These are phyloP conservation scores for Trachymyrmex cornetzi DNA, from an alignment of 1,140 invertebrate genomes.

Conservation along the genomic window DNA sequence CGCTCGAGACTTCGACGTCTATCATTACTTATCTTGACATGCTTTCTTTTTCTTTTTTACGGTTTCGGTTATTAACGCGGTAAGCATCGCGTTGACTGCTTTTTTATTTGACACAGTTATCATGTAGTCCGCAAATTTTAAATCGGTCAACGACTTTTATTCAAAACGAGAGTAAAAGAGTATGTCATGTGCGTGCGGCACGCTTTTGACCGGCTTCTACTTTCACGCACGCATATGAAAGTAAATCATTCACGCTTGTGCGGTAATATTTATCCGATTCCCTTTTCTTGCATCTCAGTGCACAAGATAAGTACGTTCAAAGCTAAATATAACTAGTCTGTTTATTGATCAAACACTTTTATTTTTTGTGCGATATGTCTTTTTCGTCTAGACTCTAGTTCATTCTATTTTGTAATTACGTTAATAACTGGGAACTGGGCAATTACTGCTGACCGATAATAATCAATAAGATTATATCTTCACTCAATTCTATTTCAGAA, in stretches of 20 bases:
- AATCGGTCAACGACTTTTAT: conserved; percentile 15
- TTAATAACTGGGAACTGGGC: not conserved
- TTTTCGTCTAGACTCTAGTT: not conserved
- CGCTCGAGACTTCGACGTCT: not conserved
- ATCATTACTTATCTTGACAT: conserved; percentile 1
- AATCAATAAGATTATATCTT: conserved; percentile 1
- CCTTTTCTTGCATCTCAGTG: not conserved
- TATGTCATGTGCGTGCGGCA: conserved; percentile 16
- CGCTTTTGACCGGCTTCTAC: conserved; percentile 49
- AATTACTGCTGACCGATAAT: not conserved
- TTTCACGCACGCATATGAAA: conserved; percentile 32
- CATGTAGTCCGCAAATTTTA: conserved; percentile 14
- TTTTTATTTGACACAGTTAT: conserved; percentile 4
- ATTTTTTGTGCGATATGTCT: not conserved
- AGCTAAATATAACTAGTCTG: not conserved
- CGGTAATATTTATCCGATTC: conserved; percentile 30
- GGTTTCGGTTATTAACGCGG: not conserved
- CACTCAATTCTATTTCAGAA: not conserved
- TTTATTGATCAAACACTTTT: not conserved
- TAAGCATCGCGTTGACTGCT: not conserved
- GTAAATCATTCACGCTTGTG: conserved; percentile 31
- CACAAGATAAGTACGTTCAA: not conserved
- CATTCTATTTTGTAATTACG: not conserved
- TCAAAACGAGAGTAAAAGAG: conserved; percentile 6
- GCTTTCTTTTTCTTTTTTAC: not conserved